Base-by-base conservation (phyloP, 1,140 invertebrate species). In the Drosophila sechellia region DNA sequence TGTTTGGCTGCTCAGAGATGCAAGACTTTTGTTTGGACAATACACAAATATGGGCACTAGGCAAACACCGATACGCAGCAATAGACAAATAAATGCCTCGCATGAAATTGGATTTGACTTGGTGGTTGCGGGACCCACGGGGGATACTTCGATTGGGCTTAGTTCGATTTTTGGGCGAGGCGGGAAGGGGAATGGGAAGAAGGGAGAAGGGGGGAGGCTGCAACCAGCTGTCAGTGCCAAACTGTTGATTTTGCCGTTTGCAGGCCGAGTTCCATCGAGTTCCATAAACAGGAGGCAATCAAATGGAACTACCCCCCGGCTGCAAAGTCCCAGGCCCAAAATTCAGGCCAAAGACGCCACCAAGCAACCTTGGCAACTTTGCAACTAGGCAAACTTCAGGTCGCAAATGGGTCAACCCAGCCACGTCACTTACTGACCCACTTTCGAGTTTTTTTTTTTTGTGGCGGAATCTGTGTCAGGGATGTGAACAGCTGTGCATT, bases 31-130 rank as follows among this genome's bases (percentile, higher is more conserved):
- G 58, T 74, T 66, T 69, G 52, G 57, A 64, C 57, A 61, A 58
- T 22, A 48, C 60, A 76, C 73, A 77, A 69, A 77, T 69, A 69
- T 69, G 73, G 73, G 73, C 73, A 60, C 64, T 68, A 46, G 64
- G 49, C 70, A 79, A 74, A 76, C 68, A 54, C 45, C 76, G 61
- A 79, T 60, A 72, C 52, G 57, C 66, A 59, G 60, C 52, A 75
- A 75, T 75, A 75, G 72, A 66, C 60, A 75, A 75, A 75, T 75
- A 74, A 40, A 70, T 70, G 43, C 52, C 42, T 57, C 66, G 35
- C 12, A 63, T 39, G 34, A 55, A 35, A 57, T 56, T 68, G 42
- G 66, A 22, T 45, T 45, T 49, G 57, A 27, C 22, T 25, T 17
- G 37, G 5, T 12, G 17, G 4, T 4, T 10, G 6, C 43, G 27